Base-by-base conservation (phyloP, 2,113 vertebrate species). In the Neotragus pygmaeus region DNA sequence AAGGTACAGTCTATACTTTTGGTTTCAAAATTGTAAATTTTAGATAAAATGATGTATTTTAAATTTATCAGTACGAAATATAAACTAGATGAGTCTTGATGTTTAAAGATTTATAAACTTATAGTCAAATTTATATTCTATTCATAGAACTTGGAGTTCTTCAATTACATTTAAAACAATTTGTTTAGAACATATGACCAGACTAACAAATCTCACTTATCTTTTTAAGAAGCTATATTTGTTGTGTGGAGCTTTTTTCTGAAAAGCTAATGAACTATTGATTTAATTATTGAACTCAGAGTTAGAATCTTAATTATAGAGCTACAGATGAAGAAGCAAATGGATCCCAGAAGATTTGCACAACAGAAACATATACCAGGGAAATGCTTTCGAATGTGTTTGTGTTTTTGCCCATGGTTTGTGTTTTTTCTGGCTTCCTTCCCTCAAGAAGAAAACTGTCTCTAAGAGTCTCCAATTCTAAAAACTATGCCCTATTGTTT, bases 301-400 rank as follows among this genome's bases (percentile, higher is more conserved):
- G 12, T 86, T n/a, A 89, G 87, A 91, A 6, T 88, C 43, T 86
- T 81, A 93, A 78, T 51, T 84, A 85, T 80, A 96, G 84, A 27
- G 9, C 73, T 85, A 83, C 85, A 60, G 77, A 94, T 91, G 90
- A 90, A 96, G 53, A 96, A 88, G 53, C 45, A 91, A 96, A 89
- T 96, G 23, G 49, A 90, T 96, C 66, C 84, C 93, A 27, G 30
- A 86, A 23, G 49, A 82, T 73, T 89, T 62, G 60, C 21, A 91
- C 33, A 89, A 80, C 49, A 75, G n/a, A 8, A 66, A n/a, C 80
- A n/a, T 51, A 81, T 36, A 11, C 36, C 27, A 84, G 55, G 9
- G n/a, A 90, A 90, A 75, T 64, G 28, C 1, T 91, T 66, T 95
- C 51, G 43, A 92, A 49, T 77, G 11, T 70, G 21, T 73, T 93